These are phyloP conservation scores for Mirza zaza DNA, from an alignment of 2,113 vertebrate species.

Conservation along the genomic window DNA sequence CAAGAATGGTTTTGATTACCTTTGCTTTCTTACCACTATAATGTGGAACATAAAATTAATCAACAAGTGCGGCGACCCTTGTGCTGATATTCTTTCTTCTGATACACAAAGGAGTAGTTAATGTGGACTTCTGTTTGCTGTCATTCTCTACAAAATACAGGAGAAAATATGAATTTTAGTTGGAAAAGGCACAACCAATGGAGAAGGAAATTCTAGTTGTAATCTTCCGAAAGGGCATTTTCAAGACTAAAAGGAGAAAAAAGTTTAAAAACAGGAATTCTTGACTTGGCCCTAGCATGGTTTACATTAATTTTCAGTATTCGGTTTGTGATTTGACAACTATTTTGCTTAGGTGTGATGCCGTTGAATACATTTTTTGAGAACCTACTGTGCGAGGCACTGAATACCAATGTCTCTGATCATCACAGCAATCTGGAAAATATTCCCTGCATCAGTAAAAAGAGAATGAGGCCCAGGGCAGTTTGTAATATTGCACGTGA, in stretches of 20 bases:
- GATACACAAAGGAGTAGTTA: background rate
- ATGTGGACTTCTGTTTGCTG: background rate
- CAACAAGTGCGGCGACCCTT: background rate
- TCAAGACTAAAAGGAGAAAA: background rate
- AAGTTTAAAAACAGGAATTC: conserved; percentile 3
- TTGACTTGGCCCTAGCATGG: background rate
- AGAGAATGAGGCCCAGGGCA: background rate
- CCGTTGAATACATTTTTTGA: conserved; percentile 11
- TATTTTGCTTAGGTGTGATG: background rate
- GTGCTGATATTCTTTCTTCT: conserved; percentile 21
- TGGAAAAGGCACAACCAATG: background rate
- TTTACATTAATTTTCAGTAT: conserved; percentile 14
- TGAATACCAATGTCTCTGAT: background rate
- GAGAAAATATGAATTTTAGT: background rate
- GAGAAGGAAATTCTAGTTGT: conserved; percentile 35
- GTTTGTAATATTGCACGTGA: background rate
- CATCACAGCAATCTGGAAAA: background rate
- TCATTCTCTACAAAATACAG: background rate
- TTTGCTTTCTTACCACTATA: background rate
- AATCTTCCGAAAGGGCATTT: background rate
- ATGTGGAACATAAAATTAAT: background rate
- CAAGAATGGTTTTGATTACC: background rate
- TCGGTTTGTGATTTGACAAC: background rate
- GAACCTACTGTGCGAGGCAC: background rate
- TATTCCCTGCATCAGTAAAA: background rate